phyloP scores from a whole-genome alignment of 2,888 invertebrate genomes.

The Caenorhabditis sp. region DNA sequence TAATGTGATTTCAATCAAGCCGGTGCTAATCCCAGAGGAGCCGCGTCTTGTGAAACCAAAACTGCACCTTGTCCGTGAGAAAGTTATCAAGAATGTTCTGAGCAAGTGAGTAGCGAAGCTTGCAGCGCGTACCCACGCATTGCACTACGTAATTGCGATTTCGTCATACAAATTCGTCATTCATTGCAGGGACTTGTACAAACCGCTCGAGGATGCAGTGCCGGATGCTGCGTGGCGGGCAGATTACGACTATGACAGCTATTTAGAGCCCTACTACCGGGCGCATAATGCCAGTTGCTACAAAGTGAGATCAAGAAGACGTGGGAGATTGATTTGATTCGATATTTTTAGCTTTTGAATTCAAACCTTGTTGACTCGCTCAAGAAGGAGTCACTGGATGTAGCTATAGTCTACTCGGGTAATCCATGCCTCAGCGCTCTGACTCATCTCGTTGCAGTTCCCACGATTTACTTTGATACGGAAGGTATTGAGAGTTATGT shows the following conservation, averaged over 20 bases:
- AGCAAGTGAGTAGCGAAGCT: conserved; percentile 63
- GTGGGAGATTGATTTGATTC: neutral
- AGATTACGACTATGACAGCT: conserved; percentile 70
- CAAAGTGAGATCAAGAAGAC: conserved; percentile 64
- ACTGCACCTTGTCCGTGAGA: conserved; percentile 77
- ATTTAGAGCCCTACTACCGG: conserved; percentile 70
- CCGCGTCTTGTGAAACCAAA: conserved; percentile 76
- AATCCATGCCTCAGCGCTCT: conserved; percentile 78
- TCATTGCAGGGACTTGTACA: conserved; percentile 67
- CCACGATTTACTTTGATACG: conserved; percentile 76
- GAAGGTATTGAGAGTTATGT: conserved; percentile 62
- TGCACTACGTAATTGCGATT: neutral
- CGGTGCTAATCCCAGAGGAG: conserved; percentile 78
- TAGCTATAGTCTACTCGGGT: conserved; percentile 76
- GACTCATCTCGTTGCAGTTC: conserved; percentile 75
- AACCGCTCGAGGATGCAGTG: conserved; percentile 71
- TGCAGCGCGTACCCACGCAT: conserved; percentile 5
- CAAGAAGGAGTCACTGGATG: conserved; percentile 73
- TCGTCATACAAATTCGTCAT: conserved; percentile 47
- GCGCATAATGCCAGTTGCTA: conserved; percentile 77
- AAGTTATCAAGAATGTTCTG: conserved; percentile 76
- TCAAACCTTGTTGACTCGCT: conserved; percentile 76
- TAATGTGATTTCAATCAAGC: conserved; percentile 75
- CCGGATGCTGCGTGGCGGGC: conserved; percentile 71
- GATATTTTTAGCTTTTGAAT: conserved; percentile 72